Evolutionary conservation across 2,888 invertebrate genomes (phyloP), one percentile per base, ranked within the genome.

Genomic region (Mechanitis messenoides): DNA sequence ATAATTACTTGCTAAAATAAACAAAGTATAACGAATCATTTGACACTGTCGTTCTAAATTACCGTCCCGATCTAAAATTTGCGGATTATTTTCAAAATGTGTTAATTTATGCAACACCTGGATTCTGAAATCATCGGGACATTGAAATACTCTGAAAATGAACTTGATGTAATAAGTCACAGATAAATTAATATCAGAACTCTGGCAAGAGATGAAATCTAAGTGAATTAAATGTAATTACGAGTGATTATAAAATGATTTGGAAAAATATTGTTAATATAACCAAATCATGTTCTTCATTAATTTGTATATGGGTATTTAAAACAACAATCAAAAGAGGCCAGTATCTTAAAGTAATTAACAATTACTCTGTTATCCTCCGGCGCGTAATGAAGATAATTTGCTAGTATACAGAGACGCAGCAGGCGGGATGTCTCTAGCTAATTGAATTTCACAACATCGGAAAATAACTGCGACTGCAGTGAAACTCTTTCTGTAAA

Each of bases 41-140:
- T 83, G 81, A 78, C 81, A 82, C 80, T 84, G 83, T 86, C 85
- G 71, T 74, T 79, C 69, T 73, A 75, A 82, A 84, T 84, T 76
- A 80, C 72, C 70, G 73, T 68, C 72, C 66, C 64, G 70, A 71
- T 74, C 72, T 61, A 68, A 69, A 68, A 65, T 64, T 59, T 58
- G 47, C 53, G 50, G 55, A 62, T 64, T 71, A 69, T 67, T 70
- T 70, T 69, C 57, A 67, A 70, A 75, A 76, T 75, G 69, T 70
- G 71, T 66, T 72, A 69, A 78, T 79, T 78, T 75, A 70, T 67
- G 69, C 70, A 72, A 66, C 79, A 83, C 80, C 80, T 79, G 78
- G 76, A 74, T 72, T 71, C 73, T 74, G 74, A 76, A 75, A 80
- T 80, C 77, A 81, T 69, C 68, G 68, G 33, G 46, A 63, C 76